Evolutionary conservation across 2,888 invertebrate genomes (phyloP), one percentile per base, ranked within the genome.

Genomic region (Apotomis capreana): DNA sequence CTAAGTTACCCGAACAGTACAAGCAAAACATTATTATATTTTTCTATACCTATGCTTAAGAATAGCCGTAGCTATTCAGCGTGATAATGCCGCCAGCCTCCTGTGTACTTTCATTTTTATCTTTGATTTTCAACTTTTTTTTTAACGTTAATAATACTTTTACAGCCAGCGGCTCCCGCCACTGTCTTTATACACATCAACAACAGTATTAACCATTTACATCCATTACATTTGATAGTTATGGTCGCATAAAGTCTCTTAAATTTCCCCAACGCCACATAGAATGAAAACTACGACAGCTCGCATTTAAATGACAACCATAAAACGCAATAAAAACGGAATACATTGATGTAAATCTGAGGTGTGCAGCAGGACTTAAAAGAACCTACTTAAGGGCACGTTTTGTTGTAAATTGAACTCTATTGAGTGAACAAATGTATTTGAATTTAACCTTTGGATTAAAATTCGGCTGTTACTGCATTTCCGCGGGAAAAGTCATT

Each of bases 301-400:
- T 44, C 61, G 46, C 46, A 69, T 61, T 69, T 61, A 69, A 69
- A 69, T 61, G 54, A 69, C 55, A 60, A 5, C 46, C 51, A 49
- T 67, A 65, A 51, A 68, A 68, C 60, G 60, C 59, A 68, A 51
- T 68, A 69, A 67, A 52, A 69, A 54, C 61, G 13, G 13, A 61
- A 60, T 61, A 69, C 61, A 54, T 46, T 55, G 52, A 58, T 49
- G 55, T 69, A 55, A 69, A 69, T 69, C 61, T 36, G 55, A 69
- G 6, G 12, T 60, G n/a, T 60, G 60, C 61, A 5, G 68, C 46
- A 13, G 55, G 44, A 46, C 46, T 55, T 46, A 13, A 13, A 52
- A 26, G 26, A 49, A 10, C 49, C 3, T 26, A 13, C 54, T 44
- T 52, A 26, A 36, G 4, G 26, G 26, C 26, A 13, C 4, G 5